Evolutionary conservation across 2,797 vertebrate species (phyloP).

Genomic region (Periparus ater): DNA sequence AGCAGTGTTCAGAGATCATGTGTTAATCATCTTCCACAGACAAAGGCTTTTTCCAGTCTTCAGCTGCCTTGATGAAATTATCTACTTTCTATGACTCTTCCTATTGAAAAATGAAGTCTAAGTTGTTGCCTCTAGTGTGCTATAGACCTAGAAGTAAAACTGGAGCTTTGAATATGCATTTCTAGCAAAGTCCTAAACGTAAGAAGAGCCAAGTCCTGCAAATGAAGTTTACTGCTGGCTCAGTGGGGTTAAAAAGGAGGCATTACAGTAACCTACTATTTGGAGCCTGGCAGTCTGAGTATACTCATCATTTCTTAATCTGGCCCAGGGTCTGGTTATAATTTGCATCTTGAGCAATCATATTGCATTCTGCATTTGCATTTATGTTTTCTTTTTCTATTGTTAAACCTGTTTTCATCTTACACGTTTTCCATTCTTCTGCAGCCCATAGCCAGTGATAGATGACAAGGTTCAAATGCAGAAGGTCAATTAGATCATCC

Average conservation of each 20-base stretch:
- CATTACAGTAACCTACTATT: constrained; percentile 51
- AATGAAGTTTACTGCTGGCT: background rate
- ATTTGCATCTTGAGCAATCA: constrained; percentile 43
- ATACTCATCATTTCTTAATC: constrained; percentile 41
- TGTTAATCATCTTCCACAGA: background rate
- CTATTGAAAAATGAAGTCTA: background rate
- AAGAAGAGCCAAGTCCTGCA: background rate
- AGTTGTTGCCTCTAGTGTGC: background rate
- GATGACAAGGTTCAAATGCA: constrained; percentile 34
- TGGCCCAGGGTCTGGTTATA: constrained; percentile 28
- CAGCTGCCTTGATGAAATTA: background rate
- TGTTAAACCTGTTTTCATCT: constrained; percentile 57
- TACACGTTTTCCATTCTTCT: constrained; percentile 36
- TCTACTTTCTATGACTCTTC: background rate
- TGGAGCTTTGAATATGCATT: background rate
- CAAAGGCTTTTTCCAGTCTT: background rate
- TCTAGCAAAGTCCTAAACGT: background rate
- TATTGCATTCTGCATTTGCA: background rate
- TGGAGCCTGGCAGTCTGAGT: constrained; percentile 20
- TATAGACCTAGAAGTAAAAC: background rate
- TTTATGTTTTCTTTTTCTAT: constrained; percentile 49
- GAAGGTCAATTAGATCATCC: constrained; percentile 38
- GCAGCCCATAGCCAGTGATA: background rate
- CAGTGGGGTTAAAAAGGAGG: constrained; percentile 36
- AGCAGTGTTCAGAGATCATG: background rate